Evolutionary conservation across 1,140 invertebrate genomes (phyloP).

Genomic region (Hylyphantes graminicola): DNA sequence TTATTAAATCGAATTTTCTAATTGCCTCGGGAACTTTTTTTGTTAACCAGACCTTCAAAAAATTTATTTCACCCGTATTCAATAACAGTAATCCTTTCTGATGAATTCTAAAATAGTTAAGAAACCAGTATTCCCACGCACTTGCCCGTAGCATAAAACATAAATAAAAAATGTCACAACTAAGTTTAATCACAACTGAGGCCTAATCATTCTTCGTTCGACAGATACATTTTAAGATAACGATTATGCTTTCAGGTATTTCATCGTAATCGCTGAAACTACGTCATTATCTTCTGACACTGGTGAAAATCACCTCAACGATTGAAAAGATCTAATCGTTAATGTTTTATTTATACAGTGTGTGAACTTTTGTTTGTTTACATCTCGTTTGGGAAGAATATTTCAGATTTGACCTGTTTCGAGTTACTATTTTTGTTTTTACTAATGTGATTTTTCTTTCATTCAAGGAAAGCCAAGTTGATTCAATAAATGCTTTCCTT

Average conservation of each 20-base stretch:
- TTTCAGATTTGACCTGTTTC: background rate
- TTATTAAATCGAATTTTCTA: no score
- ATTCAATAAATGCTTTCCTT: constrained; percentile 7
- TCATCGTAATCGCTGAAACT: constrained; percentile 11
- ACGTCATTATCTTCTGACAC: constrained; percentile 29
- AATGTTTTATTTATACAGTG: constrained; percentile 18
- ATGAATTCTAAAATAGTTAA: no score
- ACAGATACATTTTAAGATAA: background rate
- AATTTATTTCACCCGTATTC: no score
- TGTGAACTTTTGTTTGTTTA: constrained; percentile 19
- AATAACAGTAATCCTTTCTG: no score
- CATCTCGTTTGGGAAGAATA: background rate
- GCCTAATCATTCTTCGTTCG: constrained; percentile 10
- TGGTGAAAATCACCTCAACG: constrained; percentile 20
- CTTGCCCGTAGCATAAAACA: background rate
- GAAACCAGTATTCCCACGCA: no score
- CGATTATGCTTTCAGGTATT: constrained; percentile 17
- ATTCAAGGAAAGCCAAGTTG: background rate
- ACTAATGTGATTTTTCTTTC: no score
- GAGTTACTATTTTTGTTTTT: no score
- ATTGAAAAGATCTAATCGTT: constrained; percentile 17
- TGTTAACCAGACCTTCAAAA: no score
- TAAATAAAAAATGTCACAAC: constrained; percentile 6
- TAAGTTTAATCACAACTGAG: background rate
- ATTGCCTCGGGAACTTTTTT: no score